Conservation (phyloP, 2,797 vertebrate species). For the Cynodonichthys magdalenae region DNA sequence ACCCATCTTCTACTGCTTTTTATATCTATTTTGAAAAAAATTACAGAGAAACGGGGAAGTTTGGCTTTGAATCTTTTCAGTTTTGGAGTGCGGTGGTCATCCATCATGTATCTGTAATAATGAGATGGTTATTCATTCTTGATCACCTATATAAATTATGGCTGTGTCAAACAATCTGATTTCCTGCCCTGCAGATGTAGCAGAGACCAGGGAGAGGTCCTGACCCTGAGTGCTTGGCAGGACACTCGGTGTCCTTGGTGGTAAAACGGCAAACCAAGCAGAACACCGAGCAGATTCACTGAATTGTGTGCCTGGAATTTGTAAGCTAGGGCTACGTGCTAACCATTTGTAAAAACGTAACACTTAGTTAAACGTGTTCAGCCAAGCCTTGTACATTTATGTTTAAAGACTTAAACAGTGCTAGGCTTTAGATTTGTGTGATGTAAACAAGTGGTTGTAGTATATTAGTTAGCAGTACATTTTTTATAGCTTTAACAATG, state of each 20-base stretch:
- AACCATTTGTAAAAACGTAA: slow-evolving; percentile 38
- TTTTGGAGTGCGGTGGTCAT: slow-evolving; percentile 7
- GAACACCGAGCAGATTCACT: slow-evolving; percentile 28
- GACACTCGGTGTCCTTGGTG: slow-evolving; percentile 36
- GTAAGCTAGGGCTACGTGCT: slow-evolving; percentile 11
- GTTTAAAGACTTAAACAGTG: slow-evolving; percentile 27
- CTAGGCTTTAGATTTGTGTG: neutral
- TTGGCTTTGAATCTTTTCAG: slow-evolving; percentile 4
- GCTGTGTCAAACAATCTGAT: slow-evolving; percentile 38
- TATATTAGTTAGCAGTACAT: neutral
- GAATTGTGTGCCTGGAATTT: slow-evolving; percentile 26
- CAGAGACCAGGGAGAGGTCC: slow-evolving; percentile 49
- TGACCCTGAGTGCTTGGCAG: slow-evolving; percentile 59
- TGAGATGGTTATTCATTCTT: slow-evolving; percentile 1
- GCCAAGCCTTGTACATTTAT: slow-evolving; percentile 51
- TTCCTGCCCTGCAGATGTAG: slow-evolving; percentile 56
- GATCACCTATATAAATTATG: neutral
- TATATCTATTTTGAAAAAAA: slow-evolving; percentile 4
- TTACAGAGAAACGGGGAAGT: slow-evolving; percentile 13
- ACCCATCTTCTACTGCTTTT: slow-evolving; percentile 21
- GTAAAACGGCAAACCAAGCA: slow-evolving; percentile 40
- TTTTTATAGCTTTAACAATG: neutral
- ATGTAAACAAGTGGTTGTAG: neutral
- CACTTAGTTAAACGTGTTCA: slow-evolving; percentile 49
- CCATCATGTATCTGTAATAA: neutral